Evolutionary conservation across 2,888 invertebrate species (phyloP).

Genomic region (Zaprionus bogoriensis): DNA sequence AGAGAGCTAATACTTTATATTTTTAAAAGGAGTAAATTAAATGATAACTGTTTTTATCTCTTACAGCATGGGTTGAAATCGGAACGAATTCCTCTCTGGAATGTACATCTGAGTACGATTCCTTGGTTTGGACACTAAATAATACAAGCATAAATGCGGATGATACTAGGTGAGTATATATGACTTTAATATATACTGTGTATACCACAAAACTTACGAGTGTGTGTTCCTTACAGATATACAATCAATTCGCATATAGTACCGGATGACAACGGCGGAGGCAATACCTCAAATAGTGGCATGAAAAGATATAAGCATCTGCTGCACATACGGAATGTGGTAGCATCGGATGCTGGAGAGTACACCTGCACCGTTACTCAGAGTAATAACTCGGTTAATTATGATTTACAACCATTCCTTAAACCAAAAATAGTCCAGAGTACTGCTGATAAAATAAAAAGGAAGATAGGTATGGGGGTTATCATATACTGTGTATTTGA

Average conservation of each 20-base stretch:
- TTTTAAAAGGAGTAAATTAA: no score
- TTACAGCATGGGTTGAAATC: conserved; percentile 78
- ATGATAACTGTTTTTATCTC: not conserved
- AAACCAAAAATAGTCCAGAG: conserved; percentile 82
- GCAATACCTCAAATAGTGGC: conserved; percentile 24
- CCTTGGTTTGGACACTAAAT: conserved; percentile 85
- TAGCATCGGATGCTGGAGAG: conserved; percentile 85
- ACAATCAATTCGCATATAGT: conserved; percentile 32
- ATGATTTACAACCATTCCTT: conserved; percentile 79
- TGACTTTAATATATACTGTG: not conserved
- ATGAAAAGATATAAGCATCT: conserved; percentile 76
- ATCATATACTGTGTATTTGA: conserved; percentile 85
- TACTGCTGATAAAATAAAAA: conserved; percentile 83
- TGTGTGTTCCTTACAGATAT: conserved; percentile 54
- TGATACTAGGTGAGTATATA: conserved; percentile 81
- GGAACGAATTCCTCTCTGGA: conserved; percentile 84
- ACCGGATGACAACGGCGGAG: conserved; percentile 34
- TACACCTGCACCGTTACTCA: conserved; percentile 85
- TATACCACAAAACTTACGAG: not conserved
- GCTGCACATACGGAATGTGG: conserved; percentile 84
- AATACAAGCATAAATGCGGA: conserved; percentile 84
- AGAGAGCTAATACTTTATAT: not conserved
- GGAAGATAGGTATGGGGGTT: conserved; percentile 84
- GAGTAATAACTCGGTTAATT: conserved; percentile 69
- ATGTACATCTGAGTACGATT: conserved; percentile 84